Base-by-base conservation (phyloP, 2,888 invertebrate genomes). In the Chrysolina haemoptera region DNA sequence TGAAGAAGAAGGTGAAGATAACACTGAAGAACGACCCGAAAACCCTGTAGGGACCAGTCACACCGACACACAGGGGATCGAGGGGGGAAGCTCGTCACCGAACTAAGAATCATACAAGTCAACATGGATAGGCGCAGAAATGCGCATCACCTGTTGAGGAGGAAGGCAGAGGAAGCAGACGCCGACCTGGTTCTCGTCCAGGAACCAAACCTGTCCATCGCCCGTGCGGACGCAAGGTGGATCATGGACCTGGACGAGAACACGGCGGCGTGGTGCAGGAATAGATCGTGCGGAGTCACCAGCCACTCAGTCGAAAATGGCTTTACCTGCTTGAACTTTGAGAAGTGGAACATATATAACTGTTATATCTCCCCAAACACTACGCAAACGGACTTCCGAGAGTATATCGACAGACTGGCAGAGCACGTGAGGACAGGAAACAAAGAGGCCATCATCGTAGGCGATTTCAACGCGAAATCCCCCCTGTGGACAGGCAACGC, bases 101-200 rank as follows among this genome's bases (percentile, higher is more conserved):
- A 35, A 8, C 35, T 35, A 35, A 35, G 35, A 35, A 35, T 35
- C 35, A 35, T 35, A 35, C 35, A 35, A 35, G 35, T 35, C 35
- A 50, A 50, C 9, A n/a, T 50, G n/a, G 12, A 18, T 18, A 50
- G 50, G 18, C 16, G 16, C 16, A 46, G 64, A 16, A 20, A 22
- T 8, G 75, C 73, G 9, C 75, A 76, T 20, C 75, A 75, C 50
- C 27, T 77, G 16, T 35, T 35, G 8, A 35, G 35, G 35, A 35
- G 35, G 18, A 40, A 12, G 12, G n/a, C 16, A 6, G 35, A 35
- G 35, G 62, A 35, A n/a, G 40, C 35, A 35, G 35, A 35, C 35
- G 35, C 20, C 10, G 65, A 65, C n/a, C 14, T 27, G 5, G 12
- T n/a, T n/a, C n/a, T n/a, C n/a, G n/a, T n/a, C n/a, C n/a, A n/a